A percentile compares a stretch with the other conserved stretches of the same genome.
These are phyloP conservation scores for Lochmaea capreae DNA, from an alignment of 2,888 invertebrate species.

Conservation along the genomic window DNA sequence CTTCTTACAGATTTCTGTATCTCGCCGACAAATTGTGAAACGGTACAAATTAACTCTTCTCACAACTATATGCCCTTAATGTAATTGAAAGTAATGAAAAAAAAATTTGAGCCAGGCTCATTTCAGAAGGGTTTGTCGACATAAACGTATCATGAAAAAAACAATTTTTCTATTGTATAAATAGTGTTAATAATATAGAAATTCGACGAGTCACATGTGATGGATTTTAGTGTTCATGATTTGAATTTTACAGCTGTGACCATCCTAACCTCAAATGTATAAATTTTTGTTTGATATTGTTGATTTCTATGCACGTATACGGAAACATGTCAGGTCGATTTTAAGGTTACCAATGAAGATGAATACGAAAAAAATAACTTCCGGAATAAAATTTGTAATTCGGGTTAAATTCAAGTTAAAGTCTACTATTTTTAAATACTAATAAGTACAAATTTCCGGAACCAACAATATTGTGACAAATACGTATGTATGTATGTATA, in stretches of 20 bases:
- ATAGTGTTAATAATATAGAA: no score
- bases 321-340: not conserved
- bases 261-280: not conserved
- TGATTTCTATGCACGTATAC: not conserved
- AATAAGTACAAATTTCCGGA: no score
- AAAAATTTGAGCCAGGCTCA: not conserved
- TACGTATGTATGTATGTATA: not conserved
- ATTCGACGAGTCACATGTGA: not conserved
- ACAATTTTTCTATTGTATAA: not conserved
- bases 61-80: conserved; percentile 12
- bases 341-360: not conserved
- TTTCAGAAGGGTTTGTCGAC: not conserved
- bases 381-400: not conserved
- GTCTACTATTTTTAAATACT: not conserved
- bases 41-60: no score
- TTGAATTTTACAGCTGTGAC: not conserved
- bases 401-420: not conserved
- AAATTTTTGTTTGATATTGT: not conserved
- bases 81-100: not conserved
- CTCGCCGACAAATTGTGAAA: no score
- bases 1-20: no score
- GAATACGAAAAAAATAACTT: not conserved
- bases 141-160: not conserved
- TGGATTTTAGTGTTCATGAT: not conserved
- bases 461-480: not conserved